A percentile compares a stretch with the other conserved stretches of the same genome.
Conservation (phyloP, 2,888 invertebrate species). For the Eurytoma californica region DNA sequence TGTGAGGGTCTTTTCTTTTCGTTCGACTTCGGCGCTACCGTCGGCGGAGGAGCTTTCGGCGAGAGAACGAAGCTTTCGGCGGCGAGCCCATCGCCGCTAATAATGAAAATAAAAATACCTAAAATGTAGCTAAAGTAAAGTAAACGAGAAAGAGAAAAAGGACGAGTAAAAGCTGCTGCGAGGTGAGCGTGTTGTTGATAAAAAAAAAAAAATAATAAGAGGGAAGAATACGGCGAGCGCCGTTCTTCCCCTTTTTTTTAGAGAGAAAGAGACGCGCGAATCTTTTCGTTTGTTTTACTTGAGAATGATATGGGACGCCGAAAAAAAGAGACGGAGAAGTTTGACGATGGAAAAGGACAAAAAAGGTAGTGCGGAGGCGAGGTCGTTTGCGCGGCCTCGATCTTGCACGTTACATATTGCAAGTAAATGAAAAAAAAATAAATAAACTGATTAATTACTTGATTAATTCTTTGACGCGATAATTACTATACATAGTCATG, state of each 20-base stretch:
- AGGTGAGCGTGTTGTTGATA: not conserved
- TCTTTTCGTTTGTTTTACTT: conserved; percentile 2
- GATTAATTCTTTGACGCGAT: conserved; percentile 51
- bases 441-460: conserved; percentile 49
- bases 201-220: not conserved
- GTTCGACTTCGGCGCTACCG: no score
- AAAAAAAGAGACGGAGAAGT: not conserved
- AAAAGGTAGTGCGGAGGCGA: not conserved
- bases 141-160: conserved; percentile 8
- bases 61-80: not conserved
- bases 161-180: not conserved
- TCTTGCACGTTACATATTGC: conserved; percentile 41
- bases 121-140: not conserved
- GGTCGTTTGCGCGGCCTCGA: conserved; percentile 25
- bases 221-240: not conserved
- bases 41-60: conserved; percentile 5
- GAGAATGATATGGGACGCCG: not conserved
- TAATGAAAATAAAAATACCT: not conserved
- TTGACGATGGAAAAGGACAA: not conserved
- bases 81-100: not conserved
- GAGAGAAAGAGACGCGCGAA: not conserved
- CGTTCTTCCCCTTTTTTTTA: no score
- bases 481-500: conserved; percentile 44
- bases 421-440: conserved; percentile 40
- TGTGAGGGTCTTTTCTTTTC: no score